Evolutionary conservation across 2,797 vertebrate species (phyloP).

Genomic region (Catamblyrhynchus diadema): DNA sequence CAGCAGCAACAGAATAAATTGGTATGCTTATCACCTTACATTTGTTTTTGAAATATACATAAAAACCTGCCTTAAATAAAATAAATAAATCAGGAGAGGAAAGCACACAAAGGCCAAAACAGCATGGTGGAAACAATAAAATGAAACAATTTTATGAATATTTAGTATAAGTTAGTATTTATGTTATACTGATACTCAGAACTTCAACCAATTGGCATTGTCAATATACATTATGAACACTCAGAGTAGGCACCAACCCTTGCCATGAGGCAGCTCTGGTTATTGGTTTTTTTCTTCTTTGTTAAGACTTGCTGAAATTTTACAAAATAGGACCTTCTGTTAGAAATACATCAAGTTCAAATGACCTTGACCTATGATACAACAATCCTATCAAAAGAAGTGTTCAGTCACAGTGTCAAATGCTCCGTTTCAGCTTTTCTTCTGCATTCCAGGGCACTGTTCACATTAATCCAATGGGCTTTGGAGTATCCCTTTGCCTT

Average conservation of each 20-base stretch:
- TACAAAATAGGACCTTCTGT: background rate
- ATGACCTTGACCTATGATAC: background rate
- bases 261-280: background rate
- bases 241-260: background rate
- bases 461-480: background rate
- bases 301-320: background rate
- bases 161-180: constrained; percentile 25
- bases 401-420: background rate
- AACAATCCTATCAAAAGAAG: background rate
- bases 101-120: background rate
- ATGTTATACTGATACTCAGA: background rate
- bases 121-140: background rate
- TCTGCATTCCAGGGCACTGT: background rate
- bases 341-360: background rate
- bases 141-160: background rate
- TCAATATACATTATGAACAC: background rate
- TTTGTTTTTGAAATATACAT: background rate
- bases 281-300: background rate
- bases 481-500: background rate
- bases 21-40: background rate
- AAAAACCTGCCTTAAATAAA: background rate
- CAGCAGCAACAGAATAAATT: background rate
- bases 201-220: background rate
- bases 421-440: background rate
- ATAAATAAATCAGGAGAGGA: accelerated